Percentiles rank a stretch among this genome's conserved stretches.
phyloP scores from a whole-genome alignment of 2,797 vertebrate genomes.

The Neopelma chrysocephalum region DNA sequence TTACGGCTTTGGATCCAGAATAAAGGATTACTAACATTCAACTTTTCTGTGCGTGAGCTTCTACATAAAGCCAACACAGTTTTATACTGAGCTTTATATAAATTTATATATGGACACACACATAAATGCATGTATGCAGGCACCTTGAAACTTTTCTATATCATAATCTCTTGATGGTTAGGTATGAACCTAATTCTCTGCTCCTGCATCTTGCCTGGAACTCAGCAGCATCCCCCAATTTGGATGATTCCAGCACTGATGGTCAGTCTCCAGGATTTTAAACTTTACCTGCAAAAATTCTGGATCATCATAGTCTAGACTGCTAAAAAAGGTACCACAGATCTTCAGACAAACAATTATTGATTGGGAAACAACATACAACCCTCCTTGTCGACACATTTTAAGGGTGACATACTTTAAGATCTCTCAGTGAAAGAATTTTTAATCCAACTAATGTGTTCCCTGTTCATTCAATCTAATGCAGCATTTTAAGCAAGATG shows the following conservation, averaged over 20 bases:
- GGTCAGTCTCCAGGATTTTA: background rate
- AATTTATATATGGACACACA: fast-evolving
- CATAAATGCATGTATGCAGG: background rate
- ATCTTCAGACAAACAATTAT: background rate
- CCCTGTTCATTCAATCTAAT: background rate
- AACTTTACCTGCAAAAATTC: background rate
- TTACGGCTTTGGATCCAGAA: background rate
- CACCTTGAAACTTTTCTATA: background rate
- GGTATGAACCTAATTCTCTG: background rate
- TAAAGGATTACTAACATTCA: background rate
- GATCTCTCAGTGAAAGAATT: background rate
- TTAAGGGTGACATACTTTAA: background rate
- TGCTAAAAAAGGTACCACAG: background rate
- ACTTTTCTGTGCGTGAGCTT: background rate
- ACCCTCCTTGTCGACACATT: background rate
- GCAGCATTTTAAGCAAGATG: background rate
- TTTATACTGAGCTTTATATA: background rate
- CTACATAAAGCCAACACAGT: background rate
- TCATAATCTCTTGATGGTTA: background rate
- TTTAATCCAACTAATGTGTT: background rate
- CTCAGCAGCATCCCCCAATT: background rate
- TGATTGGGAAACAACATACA: background rate
- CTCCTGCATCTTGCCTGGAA: background rate
- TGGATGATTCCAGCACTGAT: background rate
- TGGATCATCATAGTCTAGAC: background rate